Evolutionary conservation across 1,140 invertebrate species (phyloP), one percentile per base, ranked within the genome.

Genomic region (Drosophila ananassae): DNA sequence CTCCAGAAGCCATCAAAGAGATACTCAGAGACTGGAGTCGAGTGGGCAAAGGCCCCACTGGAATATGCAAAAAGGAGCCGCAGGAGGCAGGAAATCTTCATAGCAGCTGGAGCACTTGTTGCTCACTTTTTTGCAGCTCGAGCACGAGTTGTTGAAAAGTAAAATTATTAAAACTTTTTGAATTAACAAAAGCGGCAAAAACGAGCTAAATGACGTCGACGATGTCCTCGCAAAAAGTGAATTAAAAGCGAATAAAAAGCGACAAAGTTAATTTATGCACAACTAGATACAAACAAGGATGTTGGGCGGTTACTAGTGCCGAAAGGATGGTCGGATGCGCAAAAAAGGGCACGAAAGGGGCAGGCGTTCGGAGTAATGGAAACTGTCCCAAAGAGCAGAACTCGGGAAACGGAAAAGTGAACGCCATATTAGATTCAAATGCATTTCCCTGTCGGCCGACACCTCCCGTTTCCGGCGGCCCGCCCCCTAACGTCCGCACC

Each of bases 131-230:
- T 73, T 72, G 75, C 60, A 60, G 28, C 53, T 13, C 28, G 32
- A 50, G 63, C 67, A 56, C 51, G 73, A 73, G 60, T 75, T 61
- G 68, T 73, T 77, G 61, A 61, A 82, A 74, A 82, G 79, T 82
- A 82, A 82, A 82, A 82, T 82, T 82, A 82, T 82, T 77, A 82
- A 82, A 82, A 82, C 73, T 82, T 82, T 82, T 82, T 74, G 69
- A 82, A 82, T 82, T 82, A 82, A 78, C 79, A 73, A 60, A 44
- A 63, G 62, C 62, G 73, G 47, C 73, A 64, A 67, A 58, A 68
- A 82, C 61, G 73, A 71, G 73, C 78, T 73, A 81, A 80, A 73
- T 77, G 78, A 77, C 73, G 66, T 46, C 72, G 57, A 47, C 71
- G 77, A 79, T 58, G 78, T 63, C 41, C 53, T 64, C 64, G 44